A percentile compares a stretch with the other conserved stretches of the same genome.
These are phyloP conservation scores for Luehdorfia chinensis DNA, from an alignment of 1,140 invertebrate genomes.

Conservation along the genomic window DNA sequence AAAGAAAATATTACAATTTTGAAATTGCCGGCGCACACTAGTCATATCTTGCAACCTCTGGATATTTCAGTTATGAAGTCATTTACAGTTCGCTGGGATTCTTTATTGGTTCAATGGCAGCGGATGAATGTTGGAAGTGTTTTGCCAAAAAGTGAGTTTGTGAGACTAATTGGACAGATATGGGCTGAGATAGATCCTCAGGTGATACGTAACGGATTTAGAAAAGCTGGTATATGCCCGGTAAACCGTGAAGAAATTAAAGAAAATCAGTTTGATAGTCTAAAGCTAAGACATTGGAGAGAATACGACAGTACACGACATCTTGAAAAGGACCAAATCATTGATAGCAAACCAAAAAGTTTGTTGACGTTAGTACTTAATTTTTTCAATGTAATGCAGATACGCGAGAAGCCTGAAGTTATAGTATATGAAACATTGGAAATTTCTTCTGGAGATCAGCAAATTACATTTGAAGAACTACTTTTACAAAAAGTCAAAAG, in stretches of 20 bases:
- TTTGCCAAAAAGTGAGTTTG: conserved; percentile 29
- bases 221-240: conserved; percentile 35
- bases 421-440: too few species aligned
- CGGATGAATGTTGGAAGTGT: conserved; percentile 25
- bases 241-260: conserved; percentile 16
- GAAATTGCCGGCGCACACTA: conserved; percentile 36
- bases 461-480: conserved; percentile 22
- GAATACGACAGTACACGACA: too few species aligned
- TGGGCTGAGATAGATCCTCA: conserved; percentile 24
- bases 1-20: conserved; percentile 31
- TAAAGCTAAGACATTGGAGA: conserved; percentile 23
- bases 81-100: conserved; percentile 33
- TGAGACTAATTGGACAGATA: conserved; percentile 19
- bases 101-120: conserved; percentile 31
- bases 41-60: conserved; percentile 39
- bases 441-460: too few species aligned
- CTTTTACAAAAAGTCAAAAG: conserved; percentile 21
- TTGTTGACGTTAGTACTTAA: too few species aligned
- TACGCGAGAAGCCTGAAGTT: too few species aligned
- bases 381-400: background rate
- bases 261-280: conserved; percentile 20
- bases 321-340: too few species aligned
- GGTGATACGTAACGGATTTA: conserved; percentile 29
- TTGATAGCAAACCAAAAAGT: too few species aligned
- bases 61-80: conserved; percentile 38